Evolutionary conservation across 2,797 vertebrate species (phyloP), one percentile per base, ranked within the genome.

Genomic region (Florisuga fusca): DNA sequence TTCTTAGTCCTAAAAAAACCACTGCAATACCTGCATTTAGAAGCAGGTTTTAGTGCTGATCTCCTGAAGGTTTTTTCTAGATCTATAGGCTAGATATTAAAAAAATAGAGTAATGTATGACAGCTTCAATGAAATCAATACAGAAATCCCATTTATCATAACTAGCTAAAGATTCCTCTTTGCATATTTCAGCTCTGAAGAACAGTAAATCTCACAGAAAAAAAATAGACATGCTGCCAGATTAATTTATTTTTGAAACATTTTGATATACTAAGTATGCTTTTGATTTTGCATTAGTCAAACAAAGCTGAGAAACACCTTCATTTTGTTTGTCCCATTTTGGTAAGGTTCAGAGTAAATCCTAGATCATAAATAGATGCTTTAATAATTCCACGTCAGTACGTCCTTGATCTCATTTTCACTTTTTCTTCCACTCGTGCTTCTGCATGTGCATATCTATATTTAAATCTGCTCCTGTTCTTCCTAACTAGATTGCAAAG

Each of bases 131-230:
- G 71, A 91, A 79, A 58, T 58, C 61, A 80, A 21, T 7, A 5
- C 29, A 74, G 57, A 74, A 67, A 87, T 88, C 27, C 29, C 59
- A 89, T 82, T 90, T 94, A 69, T 86, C 74, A 77, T 17, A 76
- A 77, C 50, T 26, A 90, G 15, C 23, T 80, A 77, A 88, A 88
- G 67, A 81, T 88, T 12, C 21, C 34, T 53, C 57, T 93, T 91
- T 80, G 58, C 85, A 82, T 85, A 95, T 79, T 94, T 96, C 87
- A 94, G 66, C 84, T 93, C 79, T 84, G 38, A 90, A 86, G 57
- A 93, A 45, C 43, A 71, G 85, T 90, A 93, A 84, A 79, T 88
- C 84, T 91, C 85, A 62, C 41, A 75, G 53, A 63, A 79, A 82
- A 79, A 82, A 80, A 53, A 54, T 21, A 82, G 64, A 78, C 4